Evolutionary conservation across 1,140 invertebrate genomes (phyloP).

Genomic region (Cataglyphis hispanica): DNA sequence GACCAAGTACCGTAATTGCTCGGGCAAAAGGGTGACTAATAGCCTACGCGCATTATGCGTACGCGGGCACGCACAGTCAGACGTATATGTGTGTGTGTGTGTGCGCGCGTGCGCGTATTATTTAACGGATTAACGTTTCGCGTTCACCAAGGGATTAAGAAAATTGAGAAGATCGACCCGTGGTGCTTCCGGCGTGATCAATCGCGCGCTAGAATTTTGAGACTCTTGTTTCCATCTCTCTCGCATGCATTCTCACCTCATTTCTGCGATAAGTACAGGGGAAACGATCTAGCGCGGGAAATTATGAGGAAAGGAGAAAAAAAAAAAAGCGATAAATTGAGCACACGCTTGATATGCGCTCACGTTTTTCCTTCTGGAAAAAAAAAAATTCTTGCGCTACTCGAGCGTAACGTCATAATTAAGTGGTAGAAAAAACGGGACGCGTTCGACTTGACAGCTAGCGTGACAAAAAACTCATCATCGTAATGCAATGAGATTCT

Average conservation of each 20-base stretch:
- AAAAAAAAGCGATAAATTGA: background rate
- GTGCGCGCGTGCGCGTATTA: background rate
- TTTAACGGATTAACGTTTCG: conserved; percentile 43
- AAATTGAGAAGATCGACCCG: conserved; percentile 14
- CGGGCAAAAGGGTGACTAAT: conserved; percentile 72
- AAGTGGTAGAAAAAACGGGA: background rate
- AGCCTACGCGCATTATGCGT: conserved; percentile 25
- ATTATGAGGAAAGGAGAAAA: background rate
- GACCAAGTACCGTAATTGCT: conserved; percentile 68
- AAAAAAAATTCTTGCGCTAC: background rate
- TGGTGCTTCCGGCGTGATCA: background rate
- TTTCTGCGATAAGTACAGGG: background rate
- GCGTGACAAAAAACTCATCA: background rate
- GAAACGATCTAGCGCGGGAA: background rate
- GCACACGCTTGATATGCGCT: background rate
- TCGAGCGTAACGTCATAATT: background rate
- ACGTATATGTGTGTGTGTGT: too few species aligned
- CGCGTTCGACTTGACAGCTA: background rate
- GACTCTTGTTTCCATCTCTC: background rate
- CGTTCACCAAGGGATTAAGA: background rate
- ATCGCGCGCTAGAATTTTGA: background rate
- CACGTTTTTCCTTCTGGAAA: background rate
- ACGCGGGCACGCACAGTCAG: conserved; percentile 14
- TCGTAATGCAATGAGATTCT: background rate
- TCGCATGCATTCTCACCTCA: background rate